Percentiles rank a stretch among this genome's conserved stretches.
Conservation (phyloP, 2,888 invertebrate genomes). For the Parnassius orleans region DNA sequence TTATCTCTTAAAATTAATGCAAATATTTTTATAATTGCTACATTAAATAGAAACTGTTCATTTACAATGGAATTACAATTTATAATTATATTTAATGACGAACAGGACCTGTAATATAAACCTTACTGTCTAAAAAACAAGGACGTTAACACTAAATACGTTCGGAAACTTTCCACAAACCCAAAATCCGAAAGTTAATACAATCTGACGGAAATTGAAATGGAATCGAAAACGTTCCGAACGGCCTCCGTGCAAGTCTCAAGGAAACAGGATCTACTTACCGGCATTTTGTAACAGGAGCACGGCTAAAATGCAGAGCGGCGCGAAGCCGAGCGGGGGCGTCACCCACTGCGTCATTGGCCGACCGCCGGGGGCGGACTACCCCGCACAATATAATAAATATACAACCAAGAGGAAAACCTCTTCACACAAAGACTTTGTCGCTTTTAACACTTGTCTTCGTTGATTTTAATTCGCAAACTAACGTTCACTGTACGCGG, state of each 20-base stretch:
- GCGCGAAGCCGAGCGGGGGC: slow-evolving; percentile 63
- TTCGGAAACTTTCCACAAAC: slow-evolving; percentile 14
- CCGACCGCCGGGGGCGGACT: slow-evolving; percentile 60
- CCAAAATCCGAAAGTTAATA: slow-evolving; percentile 8
- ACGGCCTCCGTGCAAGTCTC: slow-evolving; percentile 6
- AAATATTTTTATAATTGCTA: too few species aligned
- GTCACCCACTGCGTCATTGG: slow-evolving; percentile 70
- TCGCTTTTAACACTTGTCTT: slow-evolving; percentile 17
- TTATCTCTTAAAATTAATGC: too few species aligned
- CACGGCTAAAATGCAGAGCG: slow-evolving; percentile 47
- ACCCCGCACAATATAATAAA: slow-evolving; percentile 46
- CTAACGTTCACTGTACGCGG: slow-evolving; percentile 11
- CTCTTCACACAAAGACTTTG: slow-evolving; percentile 36
- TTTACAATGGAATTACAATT: neutral
- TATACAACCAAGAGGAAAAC: slow-evolving; percentile 55
- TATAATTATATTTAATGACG: neutral
- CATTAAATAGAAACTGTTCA: too few species aligned
- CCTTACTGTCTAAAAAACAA: neutral
- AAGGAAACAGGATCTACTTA: slow-evolving; percentile 54
- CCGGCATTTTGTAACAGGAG: slow-evolving; percentile 57
- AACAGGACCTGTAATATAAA: neutral
- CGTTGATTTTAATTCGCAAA: slow-evolving; percentile 3
- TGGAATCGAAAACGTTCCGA: slow-evolving; percentile 17
- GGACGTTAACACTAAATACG: slow-evolving; percentile 1
- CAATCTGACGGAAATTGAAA: slow-evolving; percentile 8